These are phyloP conservation scores for Premnoplex brunnescens DNA, from an alignment of 2,797 vertebrate species.

Conservation along the genomic window DNA sequence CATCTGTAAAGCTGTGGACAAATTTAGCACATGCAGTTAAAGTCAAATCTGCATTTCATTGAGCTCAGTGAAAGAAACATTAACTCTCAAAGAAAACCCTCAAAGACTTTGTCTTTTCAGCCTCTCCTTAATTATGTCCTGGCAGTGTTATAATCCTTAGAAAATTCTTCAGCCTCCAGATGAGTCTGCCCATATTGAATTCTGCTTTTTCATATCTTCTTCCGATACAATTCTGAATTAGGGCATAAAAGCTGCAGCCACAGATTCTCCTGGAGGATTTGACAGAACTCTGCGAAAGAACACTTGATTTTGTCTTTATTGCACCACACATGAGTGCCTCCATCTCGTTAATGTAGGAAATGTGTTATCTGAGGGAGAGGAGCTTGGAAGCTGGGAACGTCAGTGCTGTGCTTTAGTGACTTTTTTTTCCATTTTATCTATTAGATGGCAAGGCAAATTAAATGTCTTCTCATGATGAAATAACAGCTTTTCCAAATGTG, in stretches of 20 bases:
- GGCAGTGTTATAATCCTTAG: neutral
- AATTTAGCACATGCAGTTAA: neutral
- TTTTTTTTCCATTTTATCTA: slow-evolving; percentile 7
- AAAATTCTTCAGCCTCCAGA: neutral
- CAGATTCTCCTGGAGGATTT: slow-evolving; percentile 24
- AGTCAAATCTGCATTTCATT: neutral
- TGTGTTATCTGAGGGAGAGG: slow-evolving; percentile 36
- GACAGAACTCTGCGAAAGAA: neutral
- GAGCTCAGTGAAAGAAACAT: neutral
- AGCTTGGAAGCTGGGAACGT: neutral
- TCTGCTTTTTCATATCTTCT: neutral
- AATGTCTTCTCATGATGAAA: slow-evolving; percentile 19
- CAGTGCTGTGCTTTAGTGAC: neutral
- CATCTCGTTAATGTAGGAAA: slow-evolving; percentile 58
- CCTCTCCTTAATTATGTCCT: neutral
- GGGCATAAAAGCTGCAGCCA: neutral
- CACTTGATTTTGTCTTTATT: slow-evolving; percentile 57
- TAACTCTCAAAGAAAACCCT: neutral
- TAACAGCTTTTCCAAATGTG: slow-evolving; percentile 17
- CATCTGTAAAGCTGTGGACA: neutral
- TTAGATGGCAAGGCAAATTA: slow-evolving; percentile 53
- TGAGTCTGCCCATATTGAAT: neutral
- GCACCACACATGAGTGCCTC: slow-evolving; percentile 49
- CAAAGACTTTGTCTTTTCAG: neutral
- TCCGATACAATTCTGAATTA: neutral